These are phyloP conservation scores for Chymomyza costata DNA, from an alignment of 1,140 invertebrate species.

Conservation along the genomic window DNA sequence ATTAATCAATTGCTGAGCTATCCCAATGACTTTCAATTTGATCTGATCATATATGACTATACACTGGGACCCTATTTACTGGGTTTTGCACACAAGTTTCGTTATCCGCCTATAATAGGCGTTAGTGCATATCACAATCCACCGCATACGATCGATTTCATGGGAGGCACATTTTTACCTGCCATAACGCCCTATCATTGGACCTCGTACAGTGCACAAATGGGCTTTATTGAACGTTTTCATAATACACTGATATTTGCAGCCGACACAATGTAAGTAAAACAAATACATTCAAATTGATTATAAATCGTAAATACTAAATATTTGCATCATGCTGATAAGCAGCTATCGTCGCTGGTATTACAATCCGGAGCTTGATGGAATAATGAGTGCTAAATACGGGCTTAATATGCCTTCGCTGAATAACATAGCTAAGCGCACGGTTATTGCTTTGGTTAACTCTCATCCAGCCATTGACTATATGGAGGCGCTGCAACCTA, in stretches of 20 bases:
- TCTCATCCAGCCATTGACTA: slow-evolving; percentile 70
- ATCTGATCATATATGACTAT: slow-evolving; percentile 41
- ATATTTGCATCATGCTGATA: no score
- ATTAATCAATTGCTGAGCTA: slow-evolving; percentile 12
- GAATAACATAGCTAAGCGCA: slow-evolving; percentile 12
- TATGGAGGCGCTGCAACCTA: slow-evolving; percentile 73
- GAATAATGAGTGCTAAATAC: slow-evolving; percentile 16
- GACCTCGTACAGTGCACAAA: slow-evolving; percentile 21
- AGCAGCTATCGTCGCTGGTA: slow-evolving; percentile 15
- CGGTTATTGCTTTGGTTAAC: slow-evolving; percentile 62
- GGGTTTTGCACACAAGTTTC: slow-evolving; percentile 30
- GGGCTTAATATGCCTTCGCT: slow-evolving; percentile 12
- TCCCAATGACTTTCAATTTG: slow-evolving; percentile 29
- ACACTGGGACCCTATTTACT: slow-evolving; percentile 33
- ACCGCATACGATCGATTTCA: slow-evolving; percentile 11
- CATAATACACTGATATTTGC: slow-evolving; percentile 45
- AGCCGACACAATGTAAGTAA: slow-evolving; percentile 32
- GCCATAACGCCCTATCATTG: slow-evolving; percentile 21
- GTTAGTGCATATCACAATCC: slow-evolving; percentile 30
- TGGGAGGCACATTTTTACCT: slow-evolving; percentile 17
- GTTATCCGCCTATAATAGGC: slow-evolving; percentile 36
- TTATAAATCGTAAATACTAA: not conserved
- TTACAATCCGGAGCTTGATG: slow-evolving; percentile 18
- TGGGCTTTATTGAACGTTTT: slow-evolving; percentile 43
- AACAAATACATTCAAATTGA: not conserved